These are phyloP conservation scores for Mesembrinibis cayennensis DNA, from an alignment of 2,113 vertebrate species.

Conservation along the genomic window DNA sequence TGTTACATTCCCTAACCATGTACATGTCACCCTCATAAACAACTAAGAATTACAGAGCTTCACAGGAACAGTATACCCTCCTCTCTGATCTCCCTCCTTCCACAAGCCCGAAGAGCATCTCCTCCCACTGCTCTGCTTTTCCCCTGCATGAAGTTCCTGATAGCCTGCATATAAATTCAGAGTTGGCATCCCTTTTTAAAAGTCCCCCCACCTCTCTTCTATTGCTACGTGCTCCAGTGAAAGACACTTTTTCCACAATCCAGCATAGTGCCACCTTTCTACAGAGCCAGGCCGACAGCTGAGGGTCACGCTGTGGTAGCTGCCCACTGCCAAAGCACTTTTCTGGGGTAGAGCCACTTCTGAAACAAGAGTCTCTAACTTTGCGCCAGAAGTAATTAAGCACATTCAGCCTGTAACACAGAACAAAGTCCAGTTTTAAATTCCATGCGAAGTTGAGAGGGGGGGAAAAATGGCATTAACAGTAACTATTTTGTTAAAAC, in stretches of 20 bases:
- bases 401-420: neutral
- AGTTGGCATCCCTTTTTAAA: neutral
- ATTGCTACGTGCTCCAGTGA: neutral
- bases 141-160: neutral
- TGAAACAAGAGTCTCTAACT: neutral
- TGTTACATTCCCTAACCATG: accelerated
- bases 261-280: neutral
- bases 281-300: neutral
- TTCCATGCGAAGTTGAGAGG: neutral
- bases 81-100: neutral
- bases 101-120: neutral
- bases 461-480: neutral
- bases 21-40: neutral
- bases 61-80: neutral
- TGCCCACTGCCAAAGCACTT: neutral
- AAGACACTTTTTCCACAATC: neutral
- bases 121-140: neutral
- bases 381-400: neutral
- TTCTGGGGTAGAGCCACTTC: neutral
- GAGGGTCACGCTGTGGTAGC: accelerated
- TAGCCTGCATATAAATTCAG: neutral
- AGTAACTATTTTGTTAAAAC: neutral
- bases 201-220: neutral
- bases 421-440: neutral
- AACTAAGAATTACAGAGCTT: neutral